Evolutionary conservation across 2,113 vertebrate genomes (phyloP), one percentile per base, ranked within the genome.

Genomic region (Piliocolobus tephrosceles): DNA sequence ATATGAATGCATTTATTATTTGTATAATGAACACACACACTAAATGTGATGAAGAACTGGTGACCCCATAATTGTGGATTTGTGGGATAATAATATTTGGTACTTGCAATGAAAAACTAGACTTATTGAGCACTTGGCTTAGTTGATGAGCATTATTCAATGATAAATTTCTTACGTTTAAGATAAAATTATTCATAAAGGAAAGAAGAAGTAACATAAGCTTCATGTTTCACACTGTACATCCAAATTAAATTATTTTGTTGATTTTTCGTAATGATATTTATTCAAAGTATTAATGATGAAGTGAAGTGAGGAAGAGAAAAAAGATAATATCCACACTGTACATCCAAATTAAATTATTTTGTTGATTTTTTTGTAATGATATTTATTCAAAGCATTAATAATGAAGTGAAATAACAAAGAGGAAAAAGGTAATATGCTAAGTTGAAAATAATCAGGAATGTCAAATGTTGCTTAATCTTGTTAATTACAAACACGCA

Each of bases 381-480:
- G 8, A 27, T 50, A 84, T 75, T 20, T 88, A 61, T 72, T 70
- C 35, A 82, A 68, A 9, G 38, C 27, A 87, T n/a, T 73, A 94
- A 61, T 61, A 40, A 94, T n/a, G 43, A 88, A 64, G 38, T 81
- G 22, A 78, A 95, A 82, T 72, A 22, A 57, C 30, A 25, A 94
- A 50, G 55, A 64, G 57, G 40, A 88, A 90, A 95, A 73, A 81
- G 38, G 83, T 35, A 81, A 79, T 35, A 82, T 38, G 66, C 32
- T 40, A 86, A n/a, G 61, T 52, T 93, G 32, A 95, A 84, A 91
- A 83, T 84, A 83, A 87, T 86, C 30, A 85, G 22, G 12, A 70
- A 55, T 58, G 20, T 55, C 64, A 96, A 76, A 82, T 76, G 38
- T 70, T 95, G 43, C 47, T 81, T 47, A 81, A 68, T 30, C 5